Conservation (phyloP, 1,140 invertebrate genomes). For the Neodiprion virginianus region DNA sequence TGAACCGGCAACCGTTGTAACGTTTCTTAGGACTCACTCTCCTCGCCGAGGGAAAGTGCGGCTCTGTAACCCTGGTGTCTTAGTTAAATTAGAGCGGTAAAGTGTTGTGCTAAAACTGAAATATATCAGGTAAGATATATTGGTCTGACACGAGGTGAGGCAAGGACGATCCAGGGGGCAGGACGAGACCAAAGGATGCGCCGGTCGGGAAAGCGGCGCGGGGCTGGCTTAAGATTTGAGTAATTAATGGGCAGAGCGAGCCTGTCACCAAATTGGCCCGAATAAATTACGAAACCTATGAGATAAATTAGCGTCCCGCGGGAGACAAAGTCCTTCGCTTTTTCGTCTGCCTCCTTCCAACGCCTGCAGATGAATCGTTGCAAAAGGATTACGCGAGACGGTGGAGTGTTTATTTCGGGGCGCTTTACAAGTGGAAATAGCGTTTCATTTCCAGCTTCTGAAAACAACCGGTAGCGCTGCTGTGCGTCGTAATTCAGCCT, state of each 20-base stretch:
- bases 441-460: not conserved
- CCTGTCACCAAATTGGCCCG: slow-evolving; percentile 31
- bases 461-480: not conserved
- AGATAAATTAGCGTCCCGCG: slow-evolving; percentile 12
- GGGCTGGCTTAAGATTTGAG: slow-evolving; percentile 27
- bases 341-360: not conserved
- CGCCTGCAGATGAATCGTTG: slow-evolving; percentile 6
- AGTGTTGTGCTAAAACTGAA: slow-evolving; percentile 41
- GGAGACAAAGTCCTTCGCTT: not conserved
- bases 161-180: not conserved
- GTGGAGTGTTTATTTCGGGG: slow-evolving; percentile 8
- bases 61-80: slow-evolving; percentile 19
- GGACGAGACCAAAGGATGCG: slow-evolving; percentile 1
- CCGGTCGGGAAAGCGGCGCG: not conserved
- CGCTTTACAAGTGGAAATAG: slow-evolving; percentile 11
- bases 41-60: slow-evolving; percentile 27
- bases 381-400: not conserved
- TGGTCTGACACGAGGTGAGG: slow-evolving; percentile 22
- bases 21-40: slow-evolving; percentile 39
- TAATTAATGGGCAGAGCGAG: slow-evolving; percentile 31
- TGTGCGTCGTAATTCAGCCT: not conserved
- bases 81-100: slow-evolving; percentile 45
- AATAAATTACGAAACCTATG: slow-evolving; percentile 18
- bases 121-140: slow-evolving; percentile 46
- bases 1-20: slow-evolving; percentile 38